A percentile compares a stretch with the other conserved stretches of the same genome.
phyloP scores from a whole-genome alignment of 2,113 vertebrate species.

The Crocuta crocuta region DNA sequence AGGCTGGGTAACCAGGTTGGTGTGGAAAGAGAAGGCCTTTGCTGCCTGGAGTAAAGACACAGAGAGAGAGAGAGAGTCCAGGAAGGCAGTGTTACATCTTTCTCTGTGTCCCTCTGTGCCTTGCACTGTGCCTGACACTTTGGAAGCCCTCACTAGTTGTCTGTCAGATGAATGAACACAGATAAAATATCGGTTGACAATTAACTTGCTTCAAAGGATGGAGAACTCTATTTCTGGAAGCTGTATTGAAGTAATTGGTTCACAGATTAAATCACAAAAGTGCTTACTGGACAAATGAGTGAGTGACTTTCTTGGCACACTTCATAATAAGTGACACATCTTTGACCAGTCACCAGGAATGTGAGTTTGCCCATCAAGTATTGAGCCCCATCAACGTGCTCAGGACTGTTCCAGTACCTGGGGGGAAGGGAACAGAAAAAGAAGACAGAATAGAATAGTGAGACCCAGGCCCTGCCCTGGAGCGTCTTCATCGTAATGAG shows the following conservation, averaged over 20 bases:
- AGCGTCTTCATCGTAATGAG: constrained; percentile 5
- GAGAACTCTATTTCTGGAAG: constrained; percentile 73
- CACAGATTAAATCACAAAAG: constrained; percentile 73
- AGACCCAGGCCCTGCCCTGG: neutral
- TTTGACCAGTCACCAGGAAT: constrained; percentile 74
- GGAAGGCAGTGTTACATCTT: neutral
- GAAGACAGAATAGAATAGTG: neutral
- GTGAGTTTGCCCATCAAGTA: constrained; percentile 64
- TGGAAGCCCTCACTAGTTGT: constrained; percentile 18
- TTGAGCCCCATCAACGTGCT: neutral
- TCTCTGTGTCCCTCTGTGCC: constrained; percentile 22
- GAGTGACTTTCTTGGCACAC: constrained; percentile 76
- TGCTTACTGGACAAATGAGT: constrained; percentile 71
- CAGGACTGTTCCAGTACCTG: neutral
- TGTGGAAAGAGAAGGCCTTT: constrained; percentile 28
- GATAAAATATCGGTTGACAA: constrained; percentile 71
- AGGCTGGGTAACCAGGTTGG: neutral
- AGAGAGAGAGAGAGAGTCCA: too few species aligned
- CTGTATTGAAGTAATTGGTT: constrained; percentile 78
- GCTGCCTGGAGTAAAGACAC: neutral
- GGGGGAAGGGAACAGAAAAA: neutral
- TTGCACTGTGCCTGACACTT: neutral
- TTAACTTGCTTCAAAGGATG: constrained; percentile 76
- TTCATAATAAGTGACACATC: constrained; percentile 74
- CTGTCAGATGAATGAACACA: constrained; percentile 60